These are phyloP conservation scores for Drosophila acutilabella DNA, from an alignment of 2,888 invertebrate genomes.

Conservation along the genomic window DNA sequence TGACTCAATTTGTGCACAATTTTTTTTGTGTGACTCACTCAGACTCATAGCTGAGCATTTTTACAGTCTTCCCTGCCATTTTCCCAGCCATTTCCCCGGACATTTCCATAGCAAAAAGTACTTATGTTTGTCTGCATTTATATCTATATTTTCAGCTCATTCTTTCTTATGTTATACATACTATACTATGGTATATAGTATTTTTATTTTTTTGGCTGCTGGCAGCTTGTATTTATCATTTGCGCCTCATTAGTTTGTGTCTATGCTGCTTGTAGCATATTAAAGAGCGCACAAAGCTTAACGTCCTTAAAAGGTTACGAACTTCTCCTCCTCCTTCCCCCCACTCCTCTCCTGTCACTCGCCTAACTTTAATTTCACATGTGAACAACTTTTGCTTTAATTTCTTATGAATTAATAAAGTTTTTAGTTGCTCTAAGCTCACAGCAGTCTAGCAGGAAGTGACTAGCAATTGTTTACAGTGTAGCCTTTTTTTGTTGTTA, in stretches of 20 bases:
- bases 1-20: constrained; percentile 30
- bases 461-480: constrained; percentile 7
- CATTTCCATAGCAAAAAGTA: constrained; percentile 10
- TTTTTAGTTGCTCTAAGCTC: neutral
- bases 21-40: constrained; percentile 51
- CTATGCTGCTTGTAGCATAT: constrained; percentile 49
- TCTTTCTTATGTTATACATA: constrained; percentile 5
- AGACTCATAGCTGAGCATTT: constrained; percentile 37
- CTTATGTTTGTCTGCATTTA: constrained; percentile 40
- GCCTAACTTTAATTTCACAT: constrained; percentile 3
- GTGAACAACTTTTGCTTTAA: constrained; percentile 9
- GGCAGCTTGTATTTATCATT: constrained; percentile 74
- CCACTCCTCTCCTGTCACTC: neutral
- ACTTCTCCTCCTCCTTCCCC: constrained; percentile 11
- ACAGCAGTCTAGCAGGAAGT: constrained; percentile 2
- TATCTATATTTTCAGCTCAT: constrained; percentile 4
- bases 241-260: constrained; percentile 73
- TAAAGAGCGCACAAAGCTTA: constrained; percentile 30
- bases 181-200: neutral
- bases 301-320: constrained; percentile 33
- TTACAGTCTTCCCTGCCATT: neutral
- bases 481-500: neutral
- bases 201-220: constrained; percentile 32
- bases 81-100: neutral
- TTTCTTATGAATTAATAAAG: constrained; percentile 9